Base-by-base conservation (phyloP, 1,140 invertebrate species). In the Papilio xuthus region DNA sequence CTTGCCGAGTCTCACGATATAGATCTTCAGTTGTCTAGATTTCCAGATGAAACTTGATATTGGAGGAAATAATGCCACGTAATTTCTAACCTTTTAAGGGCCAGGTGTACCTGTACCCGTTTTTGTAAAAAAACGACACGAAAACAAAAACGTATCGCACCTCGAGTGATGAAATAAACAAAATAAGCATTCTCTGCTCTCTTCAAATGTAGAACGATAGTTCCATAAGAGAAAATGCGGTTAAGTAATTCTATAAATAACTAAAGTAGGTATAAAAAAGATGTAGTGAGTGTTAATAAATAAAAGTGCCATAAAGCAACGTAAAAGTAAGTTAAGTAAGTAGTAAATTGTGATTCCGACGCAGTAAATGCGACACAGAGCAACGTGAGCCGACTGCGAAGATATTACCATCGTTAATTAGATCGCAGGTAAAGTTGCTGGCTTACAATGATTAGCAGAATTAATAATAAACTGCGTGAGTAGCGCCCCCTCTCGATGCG, bases 381-480 rank as follows among this genome's bases (percentile, higher is more conserved):
- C 60, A 15, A 15, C 60, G 60, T 67, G 60, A 67, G 26, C 12
- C 12, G 60, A 67, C 60, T 67, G 13, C 60, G n/a, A 32, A 67
- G 41, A 41, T 73, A 73, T 44, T 73, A 73, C 71, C 71, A 47
- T 73, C 71, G 71, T 73, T 73, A 73, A 73, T 73, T 73, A 73
- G 71, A 73, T 73, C 71, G 41, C 71, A 73, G 71, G 71, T 73
- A 73, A 73, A 73, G 77, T 83, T 83, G 63, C 78, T 77, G 78
- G 73, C 77, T 81, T 47, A 81, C 80, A 83, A 83, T 83, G 79
- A 82, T 83, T 78, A 84, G 77, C 77, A 63, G 80, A 63, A 82
- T 82, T 86, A 85, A 84, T 84, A 84, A 82, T 77, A 84, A 77
- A 80, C 70, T 82, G 72, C 72, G 69, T 44, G 70, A 75, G 37